These are phyloP conservation scores for Promerops cafer DNA, from an alignment of 2,113 vertebrate genomes.

Conservation along the genomic window DNA sequence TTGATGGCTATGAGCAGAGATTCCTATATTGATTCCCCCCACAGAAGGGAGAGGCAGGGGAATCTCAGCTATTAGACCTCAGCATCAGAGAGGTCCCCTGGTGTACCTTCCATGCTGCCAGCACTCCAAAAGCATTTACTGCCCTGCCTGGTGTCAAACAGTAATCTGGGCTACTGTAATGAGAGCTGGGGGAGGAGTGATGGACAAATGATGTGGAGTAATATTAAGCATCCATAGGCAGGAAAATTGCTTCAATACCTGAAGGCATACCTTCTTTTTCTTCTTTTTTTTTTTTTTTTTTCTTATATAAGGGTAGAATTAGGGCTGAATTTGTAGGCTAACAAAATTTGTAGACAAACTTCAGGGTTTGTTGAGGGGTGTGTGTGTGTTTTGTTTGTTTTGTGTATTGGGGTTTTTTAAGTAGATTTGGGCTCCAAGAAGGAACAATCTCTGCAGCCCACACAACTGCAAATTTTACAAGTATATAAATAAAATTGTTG, in stretches of 20 bases:
- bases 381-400: background rate
- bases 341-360: too few species aligned
- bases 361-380: background rate
- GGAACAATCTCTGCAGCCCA: background rate
- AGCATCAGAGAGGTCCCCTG: background rate
- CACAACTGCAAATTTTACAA: background rate
- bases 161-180: background rate
- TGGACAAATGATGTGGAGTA: background rate
- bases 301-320: background rate
- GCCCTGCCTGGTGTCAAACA: background rate
- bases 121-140: background rate
- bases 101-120: background rate
- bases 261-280: background rate
- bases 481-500: background rate
- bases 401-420: rapidly evolving
- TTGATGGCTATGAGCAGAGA: background rate
- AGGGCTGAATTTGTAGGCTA: background rate
- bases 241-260: background rate
- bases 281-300: too few species aligned
- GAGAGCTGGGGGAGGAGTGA: background rate
- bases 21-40: rapidly evolving
- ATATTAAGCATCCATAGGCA: background rate
- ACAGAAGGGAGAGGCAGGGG: background rate
- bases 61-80: background rate
- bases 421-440: background rate